Evolutionary conservation across 2,113 vertebrate genomes (phyloP).

Genomic region (Ceyx cyanopectus): DNA sequence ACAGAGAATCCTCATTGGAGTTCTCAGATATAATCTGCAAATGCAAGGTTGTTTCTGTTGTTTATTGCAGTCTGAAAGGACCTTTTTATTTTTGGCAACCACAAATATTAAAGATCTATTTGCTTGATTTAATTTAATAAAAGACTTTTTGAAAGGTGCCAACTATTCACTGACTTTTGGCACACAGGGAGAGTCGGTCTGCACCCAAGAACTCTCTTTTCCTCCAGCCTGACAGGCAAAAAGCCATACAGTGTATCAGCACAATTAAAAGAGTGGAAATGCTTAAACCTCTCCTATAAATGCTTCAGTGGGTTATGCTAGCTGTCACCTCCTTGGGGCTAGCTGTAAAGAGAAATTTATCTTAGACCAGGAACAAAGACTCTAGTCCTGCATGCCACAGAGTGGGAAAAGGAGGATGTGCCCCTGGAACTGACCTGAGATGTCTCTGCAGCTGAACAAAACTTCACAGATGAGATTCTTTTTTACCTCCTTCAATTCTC

Average conservation of each 20-base stretch:
- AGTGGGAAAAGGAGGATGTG: background rate
- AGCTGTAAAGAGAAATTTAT: background rate
- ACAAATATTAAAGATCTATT: background rate
- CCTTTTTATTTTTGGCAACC: background rate
- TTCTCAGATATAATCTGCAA: background rate
- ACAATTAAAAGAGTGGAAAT: background rate
- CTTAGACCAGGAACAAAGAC: background rate
- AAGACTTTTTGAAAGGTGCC: background rate
- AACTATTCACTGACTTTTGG: background rate
- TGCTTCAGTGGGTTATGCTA: background rate
- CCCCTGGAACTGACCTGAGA: background rate
- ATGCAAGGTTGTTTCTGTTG: background rate
- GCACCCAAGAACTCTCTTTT: background rate
- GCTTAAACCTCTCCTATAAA: background rate
- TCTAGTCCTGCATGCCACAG: background rate
- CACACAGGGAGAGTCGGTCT: background rate
- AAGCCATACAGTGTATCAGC: background rate
- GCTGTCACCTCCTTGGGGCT: background rate
- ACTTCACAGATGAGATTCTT: background rate
- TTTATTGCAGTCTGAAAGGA: background rate
- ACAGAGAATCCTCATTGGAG: background rate
- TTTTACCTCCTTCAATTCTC: background rate
- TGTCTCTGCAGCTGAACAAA: background rate
- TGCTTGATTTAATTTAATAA: background rate
- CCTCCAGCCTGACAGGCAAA: background rate